Evolutionary conservation across 2,888 invertebrate genomes (phyloP), one percentile per base, ranked within the genome.

Genomic region (Orchesella flavescens): DNA sequence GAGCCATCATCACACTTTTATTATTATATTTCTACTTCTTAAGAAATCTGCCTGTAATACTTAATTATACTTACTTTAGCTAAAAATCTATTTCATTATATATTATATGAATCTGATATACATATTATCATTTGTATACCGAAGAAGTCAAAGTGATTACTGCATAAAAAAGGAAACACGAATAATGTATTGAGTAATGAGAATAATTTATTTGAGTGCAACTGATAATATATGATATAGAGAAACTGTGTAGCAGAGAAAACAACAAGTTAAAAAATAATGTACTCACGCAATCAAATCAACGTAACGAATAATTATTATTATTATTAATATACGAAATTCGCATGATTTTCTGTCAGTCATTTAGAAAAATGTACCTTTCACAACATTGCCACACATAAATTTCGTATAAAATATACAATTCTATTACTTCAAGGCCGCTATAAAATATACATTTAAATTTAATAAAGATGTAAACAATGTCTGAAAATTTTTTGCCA

Each of bases 301-400:
- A 34, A 34, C 34, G 34, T 34, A 34, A 34, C 34, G 34, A 34
- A 34, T 34, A 34, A n/a, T 34, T 34, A 34, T 34, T 34, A 34
- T 21, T 57, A 72, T 17, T 21, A 68, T 53, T 53, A 46, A 5
- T 13, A 12, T 43, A 72, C 43, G 46, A 73, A 55, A 57, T n/a
- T 9, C 61, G 59, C 59, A 44, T 44, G 43, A 46, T 73, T 73
- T 73, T 59, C 17, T 34, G 73, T 69, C 59, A 73, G 73, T 73
- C 73, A 73, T 61, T 49, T 66, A 75, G 63, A 75, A 81, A 80
- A 81, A 69, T 61, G 81, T 81, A 81, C 81, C 81, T 81, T 81
- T 81, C 81, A 81, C 81, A 81, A 81, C 81, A 81, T 81, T 81
- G 73, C 81, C 81, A 81, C 81, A 74, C 53, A 34, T 63, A 73